These are phyloP conservation scores for Siderastrea radians DNA, from an alignment of 92 coral and sea anemone species.

Conservation along the genomic window DNA sequence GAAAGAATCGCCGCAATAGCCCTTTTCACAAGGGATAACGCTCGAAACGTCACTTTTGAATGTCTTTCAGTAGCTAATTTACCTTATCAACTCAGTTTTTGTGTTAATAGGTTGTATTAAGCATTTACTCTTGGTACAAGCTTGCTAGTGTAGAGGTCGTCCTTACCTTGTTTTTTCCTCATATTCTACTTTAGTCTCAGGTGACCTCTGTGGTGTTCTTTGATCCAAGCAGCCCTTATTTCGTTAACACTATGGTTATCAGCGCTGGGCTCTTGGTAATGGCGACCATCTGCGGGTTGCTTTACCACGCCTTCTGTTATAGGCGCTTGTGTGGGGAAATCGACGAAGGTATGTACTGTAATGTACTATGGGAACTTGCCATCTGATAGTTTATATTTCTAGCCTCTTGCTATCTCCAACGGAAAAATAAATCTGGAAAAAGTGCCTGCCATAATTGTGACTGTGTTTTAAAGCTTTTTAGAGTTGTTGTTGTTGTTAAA, in stretches of 20 bases:
- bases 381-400: too few relatives aligned
- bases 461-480: too few relatives aligned
- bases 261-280: slow-evolving; percentile 1
- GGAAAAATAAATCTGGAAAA: too few relatives aligned
- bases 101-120: too few relatives aligned
- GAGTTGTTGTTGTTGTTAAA: too few relatives aligned
- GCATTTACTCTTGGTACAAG: background rate
- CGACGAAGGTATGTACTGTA: slow-evolving; percentile 14
- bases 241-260: slow-evolving; percentile 5
- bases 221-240: slow-evolving; percentile 45
- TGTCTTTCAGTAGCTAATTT: too few relatives aligned
- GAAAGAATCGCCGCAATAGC: too few relatives aligned
- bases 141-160: background rate
- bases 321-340: background rate
- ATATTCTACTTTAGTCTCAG: background rate
- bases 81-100: too few relatives aligned
- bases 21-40: too few relatives aligned
- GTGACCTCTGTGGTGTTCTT: slow-evolving; percentile 17
- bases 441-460: too few relatives aligned
- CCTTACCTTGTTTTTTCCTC: background rate
- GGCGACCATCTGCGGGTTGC: slow-evolving; percentile 14
- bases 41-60: too few relatives aligned
- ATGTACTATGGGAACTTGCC: background rate
- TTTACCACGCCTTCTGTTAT: slow-evolving; percentile 26
- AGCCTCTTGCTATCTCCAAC: too few relatives aligned